These are phyloP conservation scores for Entomobrya multifasciata DNA, from an alignment of 2,888 invertebrate species.

Conservation along the genomic window DNA sequence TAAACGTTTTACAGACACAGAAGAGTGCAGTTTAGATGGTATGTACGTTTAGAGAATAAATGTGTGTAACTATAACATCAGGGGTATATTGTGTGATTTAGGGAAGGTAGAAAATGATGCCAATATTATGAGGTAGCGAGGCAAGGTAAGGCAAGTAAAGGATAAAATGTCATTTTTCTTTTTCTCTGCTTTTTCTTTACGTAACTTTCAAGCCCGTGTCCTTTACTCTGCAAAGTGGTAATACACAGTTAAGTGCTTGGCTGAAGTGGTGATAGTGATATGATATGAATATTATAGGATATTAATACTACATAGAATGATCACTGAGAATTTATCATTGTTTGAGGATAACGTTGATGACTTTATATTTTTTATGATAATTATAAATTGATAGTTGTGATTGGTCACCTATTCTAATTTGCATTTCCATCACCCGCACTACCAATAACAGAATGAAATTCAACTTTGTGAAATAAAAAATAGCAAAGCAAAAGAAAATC, in stretches of 20 bases:
- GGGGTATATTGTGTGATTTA: background rate
- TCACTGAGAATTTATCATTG: background rate
- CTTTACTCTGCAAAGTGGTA: background rate
- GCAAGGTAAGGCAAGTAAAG: background rate
- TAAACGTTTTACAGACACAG: too few relatives aligned
- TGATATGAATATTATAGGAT: background rate
- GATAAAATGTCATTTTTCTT: constrained; percentile 65
- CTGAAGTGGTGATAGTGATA: constrained; percentile 22
- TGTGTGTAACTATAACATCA: constrained; percentile 3
- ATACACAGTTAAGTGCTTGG: constrained; percentile 15
- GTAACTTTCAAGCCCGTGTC: background rate
- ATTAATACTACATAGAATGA: too few relatives aligned
- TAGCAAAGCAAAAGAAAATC: constrained; percentile 44
- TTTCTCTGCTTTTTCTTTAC: constrained; percentile 33
- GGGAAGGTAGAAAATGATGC: constrained; percentile 26
- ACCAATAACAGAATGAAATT: background rate
- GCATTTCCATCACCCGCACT: constrained; percentile 77
- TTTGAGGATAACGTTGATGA: constrained; percentile 44
- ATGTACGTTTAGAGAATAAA: constrained; percentile 13
- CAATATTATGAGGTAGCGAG: background rate
- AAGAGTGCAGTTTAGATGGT: background rate
- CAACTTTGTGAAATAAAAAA: constrained; percentile 24
- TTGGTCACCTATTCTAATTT: constrained; percentile 77
- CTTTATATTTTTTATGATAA: constrained; percentile 31
- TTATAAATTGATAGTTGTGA: constrained; percentile 23